phyloP scores from a whole-genome alignment of 2,888 invertebrate species.

The Operophtera brumata region DNA sequence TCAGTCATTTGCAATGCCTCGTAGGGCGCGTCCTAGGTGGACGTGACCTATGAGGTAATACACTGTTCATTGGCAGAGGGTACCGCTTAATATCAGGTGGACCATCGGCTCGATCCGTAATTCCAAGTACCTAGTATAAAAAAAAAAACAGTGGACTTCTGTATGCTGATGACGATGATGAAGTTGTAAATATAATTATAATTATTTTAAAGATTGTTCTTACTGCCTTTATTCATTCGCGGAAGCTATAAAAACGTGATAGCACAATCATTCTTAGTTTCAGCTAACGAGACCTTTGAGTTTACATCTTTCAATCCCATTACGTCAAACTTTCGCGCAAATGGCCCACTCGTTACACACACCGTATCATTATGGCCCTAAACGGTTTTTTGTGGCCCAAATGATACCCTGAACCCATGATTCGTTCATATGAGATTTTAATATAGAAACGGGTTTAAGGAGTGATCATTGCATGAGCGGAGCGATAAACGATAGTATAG shows the following conservation, averaged over 20 bases:
- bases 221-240: not conserved
- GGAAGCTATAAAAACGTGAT: constrained; percentile 17
- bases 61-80: too few relatives aligned
- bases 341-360: constrained; percentile 33
- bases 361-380: constrained; percentile 47
- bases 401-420: constrained; percentile 48
- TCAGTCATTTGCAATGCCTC: too few relatives aligned
- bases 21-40: too few relatives aligned
- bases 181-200: too few relatives aligned
- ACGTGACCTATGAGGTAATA: too few relatives aligned
- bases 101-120: too few relatives aligned
- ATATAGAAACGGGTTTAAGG: constrained; percentile 50
- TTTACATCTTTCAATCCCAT: constrained; percentile 13
- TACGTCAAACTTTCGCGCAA: constrained; percentile 33
- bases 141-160: too few relatives aligned
- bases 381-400: constrained; percentile 56
- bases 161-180: too few relatives aligned
- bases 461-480: not conserved
- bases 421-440: constrained; percentile 51
- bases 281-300: constrained; percentile 19
- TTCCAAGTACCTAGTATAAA: too few relatives aligned
- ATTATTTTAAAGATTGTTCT: too few relatives aligned
- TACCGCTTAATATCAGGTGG: too few relatives aligned
- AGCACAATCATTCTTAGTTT: constrained; percentile 11
- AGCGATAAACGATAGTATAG: constrained; percentile 4